These are phyloP conservation scores for Holotrichia oblita DNA, from an alignment of 1,140 invertebrate genomes.

Conservation along the genomic window DNA sequence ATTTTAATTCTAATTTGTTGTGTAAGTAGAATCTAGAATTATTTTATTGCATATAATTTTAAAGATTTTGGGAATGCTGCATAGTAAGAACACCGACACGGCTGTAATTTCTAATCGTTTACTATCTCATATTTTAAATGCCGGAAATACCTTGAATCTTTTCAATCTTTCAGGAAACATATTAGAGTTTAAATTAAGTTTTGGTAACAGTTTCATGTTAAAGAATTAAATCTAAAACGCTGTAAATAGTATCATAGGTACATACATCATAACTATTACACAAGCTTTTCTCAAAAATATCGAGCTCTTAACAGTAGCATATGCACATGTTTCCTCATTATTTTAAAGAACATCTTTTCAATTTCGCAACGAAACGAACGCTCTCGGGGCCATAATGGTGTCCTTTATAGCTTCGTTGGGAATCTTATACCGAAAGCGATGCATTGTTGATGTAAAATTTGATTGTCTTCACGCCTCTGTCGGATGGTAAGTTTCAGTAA, in stretches of 20 bases:
- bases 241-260: not conserved
- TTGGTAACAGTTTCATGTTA: not conserved
- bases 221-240: not conserved
- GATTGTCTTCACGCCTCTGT: conserved; percentile 2
- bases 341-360: conserved; percentile 32
- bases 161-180: too few species aligned
- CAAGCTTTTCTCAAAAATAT: not conserved
- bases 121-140: too few species aligned
- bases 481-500: not conserved
- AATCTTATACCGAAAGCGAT: not conserved
- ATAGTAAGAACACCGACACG: too few species aligned
- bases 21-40: too few species aligned
- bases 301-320: not conserved
- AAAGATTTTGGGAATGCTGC: too few species aligned
- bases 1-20: too few species aligned
- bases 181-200: too few species aligned
- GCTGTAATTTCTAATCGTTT: too few species aligned
- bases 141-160: too few species aligned
- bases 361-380: not conserved
- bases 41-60: too few species aligned
- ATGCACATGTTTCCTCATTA: conserved; percentile 4
- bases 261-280: not conserved
- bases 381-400: not conserved
- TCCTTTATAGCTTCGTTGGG: not conserved
- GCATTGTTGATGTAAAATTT: conserved; percentile 28